Evolutionary conservation across 2,113 vertebrate species (phyloP), one percentile per base, ranked within the genome.

Genomic region (Neofelis nebulosa): DNA sequence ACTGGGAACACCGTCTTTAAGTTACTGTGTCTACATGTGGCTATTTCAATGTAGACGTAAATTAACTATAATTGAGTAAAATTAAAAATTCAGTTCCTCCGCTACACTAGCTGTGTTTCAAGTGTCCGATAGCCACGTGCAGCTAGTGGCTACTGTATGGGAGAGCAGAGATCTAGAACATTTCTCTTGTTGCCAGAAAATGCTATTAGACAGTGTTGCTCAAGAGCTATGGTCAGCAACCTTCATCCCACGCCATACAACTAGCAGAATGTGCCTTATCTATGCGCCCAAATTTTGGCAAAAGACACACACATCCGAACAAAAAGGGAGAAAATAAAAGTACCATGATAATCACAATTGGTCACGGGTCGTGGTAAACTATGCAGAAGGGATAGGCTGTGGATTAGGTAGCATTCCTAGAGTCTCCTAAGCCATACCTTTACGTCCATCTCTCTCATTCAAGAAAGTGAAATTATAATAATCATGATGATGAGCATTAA

Each of bases 41-140:
- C n/a, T 63, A 69, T 95, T 94, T n/a, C 45, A 88, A 36, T 38
- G 73, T 50, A 81, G 33, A 41, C 87, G n/a, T 52, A 97, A 63
- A 95, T 91, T 55, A 90, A 69, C 19, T 69, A 95, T 57, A 76
- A 25, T 61, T 36, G 68, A 89, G 29, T 89, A 68, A 89, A 94
- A 86, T 78, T 23, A 96, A 94, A 76, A 82, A n/a, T 86, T 80
- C 5, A 69, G 3, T 82, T 48, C 38, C 31, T 87, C 15, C 16
- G 15, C 29, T 25, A 12, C 86, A 50, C 38, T 48, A 82, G 36
- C 19, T 66, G 45, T 29, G 36, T n/a, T 29, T 38, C 25, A 78
- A 78, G 66, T 61, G 12, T 16, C 55, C 69, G 69, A 0, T 6
- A 25, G 31, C 36, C 50, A 14, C 21, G 13, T 33, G 50, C 3